Base-by-base conservation (phyloP, 2,113 vertebrate genomes). In the Cromileptes altivelis region DNA sequence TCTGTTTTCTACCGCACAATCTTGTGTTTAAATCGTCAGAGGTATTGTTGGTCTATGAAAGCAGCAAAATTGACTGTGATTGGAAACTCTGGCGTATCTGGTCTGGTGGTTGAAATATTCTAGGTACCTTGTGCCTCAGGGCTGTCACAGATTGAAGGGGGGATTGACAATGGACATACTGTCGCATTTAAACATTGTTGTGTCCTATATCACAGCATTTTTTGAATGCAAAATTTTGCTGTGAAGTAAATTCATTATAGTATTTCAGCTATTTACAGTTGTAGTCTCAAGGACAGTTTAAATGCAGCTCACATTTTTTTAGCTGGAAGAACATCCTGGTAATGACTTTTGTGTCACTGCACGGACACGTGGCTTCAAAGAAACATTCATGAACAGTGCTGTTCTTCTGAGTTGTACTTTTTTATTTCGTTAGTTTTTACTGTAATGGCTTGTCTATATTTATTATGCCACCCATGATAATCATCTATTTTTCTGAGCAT, bases 1-100 rank as follows among this genome's bases (percentile, higher is more conserved):
- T 70, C 18, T 0, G 0, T 0, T 2, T 53, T 15, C 45, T 30
- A 0, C 73, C 7, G 53, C 3, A 25, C 19, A 52, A 4, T 49
- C 25, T 23, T 4, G 15, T 15, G 4, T 19, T 55, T 5, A 10
- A 69, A 5, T 53, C 62, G 14, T 53, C 11, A 3, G 4, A 52
- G 11, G 40, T 11, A 2, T 8, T 71, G 13, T 13, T n/a, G n/a
- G 12, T 50, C 6, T 30, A 9, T 42, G 40, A 63, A 33, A 25
- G 19, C 5, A 37, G 45, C 56, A 1, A n/a, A 50, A n/a, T n/a
- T 27, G 12, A 56, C 17, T 23, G 27, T 4, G 7, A 50, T 25
- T 50, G 8, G 33, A 55, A 27, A 52, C 25, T 37, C 8, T 70
- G 10, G 10, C 1, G 40, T 42, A 42, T 42, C 8, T 42, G 40